Conservation (phyloP, 2,113 vertebrate genomes). For the Caretta caretta region DNA sequence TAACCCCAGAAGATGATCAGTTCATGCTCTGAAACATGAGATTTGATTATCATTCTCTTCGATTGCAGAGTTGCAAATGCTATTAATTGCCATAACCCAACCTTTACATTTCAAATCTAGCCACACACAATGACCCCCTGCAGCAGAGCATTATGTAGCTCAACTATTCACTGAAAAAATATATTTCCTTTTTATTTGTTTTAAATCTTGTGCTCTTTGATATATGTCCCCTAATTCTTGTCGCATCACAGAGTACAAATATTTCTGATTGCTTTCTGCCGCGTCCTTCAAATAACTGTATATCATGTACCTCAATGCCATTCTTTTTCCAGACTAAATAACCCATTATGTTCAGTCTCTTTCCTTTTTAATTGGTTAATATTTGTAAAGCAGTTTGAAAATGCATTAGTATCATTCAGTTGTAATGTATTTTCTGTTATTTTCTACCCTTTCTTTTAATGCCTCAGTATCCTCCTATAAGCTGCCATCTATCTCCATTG, state of each 20-base stretch:
- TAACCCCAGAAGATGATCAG: slow-evolving; percentile 49
- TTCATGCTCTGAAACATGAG: slow-evolving; percentile 33
- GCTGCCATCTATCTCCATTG: slow-evolving; percentile 70
- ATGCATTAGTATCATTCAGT: slow-evolving; percentile 63
- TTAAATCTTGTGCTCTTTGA: slow-evolving; percentile 64
- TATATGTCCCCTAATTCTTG: slow-evolving; percentile 47
- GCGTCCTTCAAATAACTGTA: slow-evolving; percentile 51
- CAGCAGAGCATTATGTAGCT: slow-evolving; percentile 62
- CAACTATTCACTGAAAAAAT: slow-evolving; percentile 37
- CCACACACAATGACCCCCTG: slow-evolving; percentile 23
- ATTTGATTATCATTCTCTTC: slow-evolving; percentile 60
- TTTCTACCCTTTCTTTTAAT: slow-evolving; percentile 65
- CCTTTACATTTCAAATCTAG: slow-evolving; percentile 56
- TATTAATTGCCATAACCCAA: slow-evolving; percentile 47
- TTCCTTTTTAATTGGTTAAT: slow-evolving; percentile 56
- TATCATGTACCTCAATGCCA: not conserved
- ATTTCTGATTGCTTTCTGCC: slow-evolving; percentile 59
- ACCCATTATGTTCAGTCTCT: slow-evolving; percentile 37
- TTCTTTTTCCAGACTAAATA: slow-evolving; percentile 42
- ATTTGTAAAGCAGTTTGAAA: slow-evolving; percentile 70
- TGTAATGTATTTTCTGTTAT: slow-evolving; percentile 44
- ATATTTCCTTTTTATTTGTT: slow-evolving; percentile 64
- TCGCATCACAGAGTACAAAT: slow-evolving; percentile 55
- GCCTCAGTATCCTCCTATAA: slow-evolving; percentile 58
- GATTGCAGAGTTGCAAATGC: slow-evolving; percentile 48